These are phyloP conservation scores for Pteruthius melanotis DNA, from an alignment of 2,113 vertebrate species.

Conservation along the genomic window DNA sequence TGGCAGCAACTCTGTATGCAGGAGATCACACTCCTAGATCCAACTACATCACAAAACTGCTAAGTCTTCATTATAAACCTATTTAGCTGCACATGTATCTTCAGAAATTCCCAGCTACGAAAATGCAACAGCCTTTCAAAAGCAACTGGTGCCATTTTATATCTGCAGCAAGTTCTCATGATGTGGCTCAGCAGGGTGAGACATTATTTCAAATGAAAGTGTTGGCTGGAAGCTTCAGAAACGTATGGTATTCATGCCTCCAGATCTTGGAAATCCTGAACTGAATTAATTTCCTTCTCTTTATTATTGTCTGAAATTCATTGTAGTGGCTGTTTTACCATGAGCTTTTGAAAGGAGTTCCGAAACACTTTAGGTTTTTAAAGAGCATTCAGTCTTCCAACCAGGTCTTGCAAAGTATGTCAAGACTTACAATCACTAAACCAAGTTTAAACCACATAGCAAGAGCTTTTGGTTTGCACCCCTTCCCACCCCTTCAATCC, in stretches of 20 bases:
- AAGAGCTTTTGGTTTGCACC: background rate
- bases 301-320: background rate
- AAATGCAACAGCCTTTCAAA: background rate
- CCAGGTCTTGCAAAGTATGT: background rate
- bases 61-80: conserved; percentile 14
- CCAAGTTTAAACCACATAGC: background rate
- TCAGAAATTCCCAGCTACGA: conserved; percentile 4
- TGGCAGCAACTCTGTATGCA: background rate
- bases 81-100: background rate
- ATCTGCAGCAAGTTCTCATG: conserved; percentile 33
- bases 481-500: rapidly evolving
- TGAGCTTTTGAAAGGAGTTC: background rate
- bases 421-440: background rate
- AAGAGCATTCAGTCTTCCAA: background rate
- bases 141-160: background rate
- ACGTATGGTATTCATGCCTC: background rate
- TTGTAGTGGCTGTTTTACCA: background rate
- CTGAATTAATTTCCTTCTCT: background rate
- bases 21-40: background rate
- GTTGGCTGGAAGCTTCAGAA: conserved; percentile 12
- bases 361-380: background rate
- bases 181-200: conserved; percentile 13
- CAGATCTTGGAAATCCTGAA: background rate
- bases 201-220: conserved; percentile 56
- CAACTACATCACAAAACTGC: background rate